These are phyloP conservation scores for Turritopsis dohrnii DNA, from an alignment of 30 jellyfish, hydroid and myxozoan species.

Conservation along the genomic window DNA sequence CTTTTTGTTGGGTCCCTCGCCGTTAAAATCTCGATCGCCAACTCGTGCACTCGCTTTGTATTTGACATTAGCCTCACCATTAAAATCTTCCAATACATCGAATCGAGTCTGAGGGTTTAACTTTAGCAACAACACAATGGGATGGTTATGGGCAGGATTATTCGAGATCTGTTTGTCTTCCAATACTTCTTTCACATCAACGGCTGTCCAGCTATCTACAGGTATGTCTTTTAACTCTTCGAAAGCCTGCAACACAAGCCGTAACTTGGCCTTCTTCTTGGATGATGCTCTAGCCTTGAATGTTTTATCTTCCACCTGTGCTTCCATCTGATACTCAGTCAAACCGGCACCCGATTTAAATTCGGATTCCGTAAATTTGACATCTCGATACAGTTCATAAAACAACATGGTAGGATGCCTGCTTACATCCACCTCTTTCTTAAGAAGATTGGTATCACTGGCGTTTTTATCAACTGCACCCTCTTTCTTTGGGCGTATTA, in stretches of 20 bases:
- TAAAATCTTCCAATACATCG: slow-evolving; percentile 7
- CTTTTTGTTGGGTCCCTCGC: slow-evolving; percentile 67
- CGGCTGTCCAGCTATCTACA: slow-evolving; percentile 42
- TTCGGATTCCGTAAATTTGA: slow-evolving; percentile 47
- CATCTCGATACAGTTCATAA: slow-evolving; percentile 40
- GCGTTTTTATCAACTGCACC: slow-evolving; percentile 20
- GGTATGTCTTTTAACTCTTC: slow-evolving; percentile 40
- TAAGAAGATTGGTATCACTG: background rate
- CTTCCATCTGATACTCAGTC: slow-evolving; percentile 27
- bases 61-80: slow-evolving; percentile 21
- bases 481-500: slow-evolving; percentile 21
- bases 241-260: slow-evolving; percentile 55
- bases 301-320: slow-evolving; percentile 45
- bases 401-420: slow-evolving; percentile 69
- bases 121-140: slow-evolving; percentile 33
- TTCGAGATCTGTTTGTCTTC: slow-evolving; percentile 35
- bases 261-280: slow-evolving; percentile 59
- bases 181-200: slow-evolving; percentile 26
- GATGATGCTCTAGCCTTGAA: slow-evolving; percentile 52
- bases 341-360: slow-evolving; percentile 8
- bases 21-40: slow-evolving; percentile 61
- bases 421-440: slow-evolving; percentile 30
- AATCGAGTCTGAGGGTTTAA: slow-evolving; percentile 15
- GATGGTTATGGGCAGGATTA: slow-evolving; percentile 39
- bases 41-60: slow-evolving; percentile 45